A percentile compares a stretch with the other conserved stretches of the same genome.
These are phyloP conservation scores for Oryzias curvinotus DNA, from an alignment of 2,113 vertebrate genomes.

Conservation along the genomic window DNA sequence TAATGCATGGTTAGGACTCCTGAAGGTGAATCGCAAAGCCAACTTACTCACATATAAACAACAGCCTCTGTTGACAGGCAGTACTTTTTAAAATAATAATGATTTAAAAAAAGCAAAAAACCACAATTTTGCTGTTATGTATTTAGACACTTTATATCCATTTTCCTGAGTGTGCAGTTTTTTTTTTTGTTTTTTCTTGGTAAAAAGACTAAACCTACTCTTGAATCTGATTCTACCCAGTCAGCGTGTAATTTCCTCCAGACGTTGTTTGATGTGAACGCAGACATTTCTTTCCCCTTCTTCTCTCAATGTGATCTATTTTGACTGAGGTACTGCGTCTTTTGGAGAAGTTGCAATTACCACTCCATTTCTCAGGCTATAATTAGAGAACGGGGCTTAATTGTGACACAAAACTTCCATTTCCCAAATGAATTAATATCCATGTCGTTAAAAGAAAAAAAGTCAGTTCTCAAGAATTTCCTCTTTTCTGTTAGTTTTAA, in stretches of 20 bases:
- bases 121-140: neutral
- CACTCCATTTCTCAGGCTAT: slow-evolving; percentile 85
- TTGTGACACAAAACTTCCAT: slow-evolving; percentile 76
- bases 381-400: slow-evolving; percentile 79
- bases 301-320: slow-evolving; percentile 75
- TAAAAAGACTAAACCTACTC: neutral
- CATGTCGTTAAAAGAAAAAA: slow-evolving; percentile 70
- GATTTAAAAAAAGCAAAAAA: neutral
- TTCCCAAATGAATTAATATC: slow-evolving; percentile 73
- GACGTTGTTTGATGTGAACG: neutral
- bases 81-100: neutral
- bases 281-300: slow-evolving; percentile 6
- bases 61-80: neutral
- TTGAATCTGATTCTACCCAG: neutral
- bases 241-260: too few species aligned
- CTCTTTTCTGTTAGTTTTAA: neutral
- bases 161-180: slow-evolving; percentile 4
- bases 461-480: neutral
- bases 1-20: neutral
- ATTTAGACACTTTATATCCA: neutral
- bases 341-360: slow-evolving; percentile 75
- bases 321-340: slow-evolving; percentile 71
- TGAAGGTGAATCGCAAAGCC: neutral
- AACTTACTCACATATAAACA: neutral
- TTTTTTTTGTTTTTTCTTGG: slow-evolving; percentile 5